phyloP scores from a whole-genome alignment of 2,888 invertebrate genomes.

The Bimastos eiseni region DNA sequence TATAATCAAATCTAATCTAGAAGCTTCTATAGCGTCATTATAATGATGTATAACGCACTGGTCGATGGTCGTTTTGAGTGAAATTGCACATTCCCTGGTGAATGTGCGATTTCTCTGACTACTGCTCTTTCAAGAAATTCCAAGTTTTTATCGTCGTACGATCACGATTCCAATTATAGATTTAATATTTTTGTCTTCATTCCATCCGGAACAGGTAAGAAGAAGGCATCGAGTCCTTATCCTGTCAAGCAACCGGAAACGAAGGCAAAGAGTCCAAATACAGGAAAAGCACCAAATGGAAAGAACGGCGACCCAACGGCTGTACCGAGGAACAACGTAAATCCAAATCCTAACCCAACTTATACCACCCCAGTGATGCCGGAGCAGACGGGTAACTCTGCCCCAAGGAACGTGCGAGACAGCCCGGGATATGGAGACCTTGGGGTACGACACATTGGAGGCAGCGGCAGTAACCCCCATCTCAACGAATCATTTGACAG shows the following conservation, averaged over 20 bases:
- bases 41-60: too few relatives aligned
- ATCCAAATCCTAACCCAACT: conserved; percentile 7
- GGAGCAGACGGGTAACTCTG: background rate
- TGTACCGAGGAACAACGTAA: background rate
- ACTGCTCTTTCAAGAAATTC: background rate
- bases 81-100: too few relatives aligned
- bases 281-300: background rate
- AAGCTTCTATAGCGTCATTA: too few relatives aligned
- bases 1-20: too few relatives aligned
- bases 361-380: conserved; percentile 13
- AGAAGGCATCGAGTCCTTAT: background rate
- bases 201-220: background rate
- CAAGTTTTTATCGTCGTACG: background rate
- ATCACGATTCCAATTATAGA: background rate
- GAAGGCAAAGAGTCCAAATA: background rate
- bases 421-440: conserved; percentile 30
- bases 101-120: too few relatives aligned
- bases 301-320: background rate
- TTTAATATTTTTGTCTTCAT: background rate
- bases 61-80: too few relatives aligned
- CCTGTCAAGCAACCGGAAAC: conserved; percentile 14
- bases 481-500: conserved; percentile 28
- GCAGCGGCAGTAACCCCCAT: conserved; percentile 31
- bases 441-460: conserved; percentile 21
- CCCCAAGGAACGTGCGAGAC: conserved; percentile 21